Base-by-base conservation (phyloP, 2,888 invertebrate species). In the Polydrusus pterygomalis region DNA sequence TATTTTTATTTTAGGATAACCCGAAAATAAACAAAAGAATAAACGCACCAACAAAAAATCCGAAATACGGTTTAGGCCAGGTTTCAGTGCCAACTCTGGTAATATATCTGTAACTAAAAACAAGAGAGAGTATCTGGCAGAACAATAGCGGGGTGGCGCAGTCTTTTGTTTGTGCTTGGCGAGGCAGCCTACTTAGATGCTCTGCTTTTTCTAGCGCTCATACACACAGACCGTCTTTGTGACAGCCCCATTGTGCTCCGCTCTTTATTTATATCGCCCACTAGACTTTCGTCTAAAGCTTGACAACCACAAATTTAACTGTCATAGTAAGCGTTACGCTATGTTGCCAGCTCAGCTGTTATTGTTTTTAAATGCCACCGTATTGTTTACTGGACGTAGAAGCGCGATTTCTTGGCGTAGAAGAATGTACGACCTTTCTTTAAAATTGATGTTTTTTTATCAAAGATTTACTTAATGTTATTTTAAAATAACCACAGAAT, bases 51-150 rank as follows among this genome's bases (percentile, higher is more conserved):
- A 11, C 58, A 60, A 38, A 60, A 60, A 60, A 30, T 56, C 15
- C 15, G 17, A 60, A 38, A 10, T 60, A 38, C 38, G 30, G 10
- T 38, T 60, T 38, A 11, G 17, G 58, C 18, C 51, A 40, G 60
- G 20, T 64, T 78, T 75, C 73, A 75, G 72, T 73, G 72, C 79
- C 79, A 79, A 73, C 69, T 75, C 76, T 63, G 56, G 13, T 70
- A 68, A 68, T 69, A 72, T 72, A 72, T 69, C 64, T 58, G 64
- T 67, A 73, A 69, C 72, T 63, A 69, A 76, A 72, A 76, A 69
- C 68, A 68, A 72, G 54, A 68, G 67, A 58, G 70, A 65, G 67
- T 70, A 71, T 70, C 70, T 60, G 71, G 47, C 68, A 72, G 54
- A 73, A 72, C 60, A 72, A 76, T 72, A 51, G 15, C 49, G 70